Evolutionary conservation across 2,797 vertebrate genomes (phyloP), one percentile per base, ranked within the genome.

Genomic region (Coendou prehensilis): DNA sequence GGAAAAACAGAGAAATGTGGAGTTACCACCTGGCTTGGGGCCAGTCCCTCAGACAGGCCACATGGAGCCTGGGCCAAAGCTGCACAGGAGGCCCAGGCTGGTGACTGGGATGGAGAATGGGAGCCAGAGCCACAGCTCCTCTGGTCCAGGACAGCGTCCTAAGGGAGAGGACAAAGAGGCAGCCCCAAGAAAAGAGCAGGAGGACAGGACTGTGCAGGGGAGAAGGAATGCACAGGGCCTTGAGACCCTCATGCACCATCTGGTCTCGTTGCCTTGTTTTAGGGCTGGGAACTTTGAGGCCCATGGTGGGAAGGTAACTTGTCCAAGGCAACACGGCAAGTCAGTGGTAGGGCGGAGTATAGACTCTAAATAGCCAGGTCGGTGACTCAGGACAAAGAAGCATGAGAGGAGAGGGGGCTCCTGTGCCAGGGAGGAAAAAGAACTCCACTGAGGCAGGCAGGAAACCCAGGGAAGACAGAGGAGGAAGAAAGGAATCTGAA

Each of bases 1-100:
- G 96, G 96, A 95, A 96, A 97, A 98, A 98, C 92, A 98, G 97
- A 92, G 97, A 96, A 87, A 95, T 97, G 89, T 97, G 96, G 94
- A 94, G 63, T 96, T 97, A 97, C 97, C 18, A 69, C 93, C 86
- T 87, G 97, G 98, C 97, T 92, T 76, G 63, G 87, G 95, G 97
- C 98, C 96, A 98, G 87, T 56, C 96, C 94, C 98, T 96, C 96
- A 96, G 97, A 96, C 73, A 88, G 98, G 94, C 96, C 97, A 97
- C 97, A 97, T 95, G 96, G 95, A 95, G 95, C 87, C 78, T 7
- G 92, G 93, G 95, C 97, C 96, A 93, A 94, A 86, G 85, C 96
- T 86, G 89, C 95, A 96, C 90, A 79, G 97, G 94, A 96, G 96
- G 95, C 94, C 85, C 82, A 76, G 56, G 94, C 91, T 85, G 95